Evolutionary conservation across 1,140 invertebrate genomes (phyloP).

Genomic region (Monomorium pharaonis): DNA sequence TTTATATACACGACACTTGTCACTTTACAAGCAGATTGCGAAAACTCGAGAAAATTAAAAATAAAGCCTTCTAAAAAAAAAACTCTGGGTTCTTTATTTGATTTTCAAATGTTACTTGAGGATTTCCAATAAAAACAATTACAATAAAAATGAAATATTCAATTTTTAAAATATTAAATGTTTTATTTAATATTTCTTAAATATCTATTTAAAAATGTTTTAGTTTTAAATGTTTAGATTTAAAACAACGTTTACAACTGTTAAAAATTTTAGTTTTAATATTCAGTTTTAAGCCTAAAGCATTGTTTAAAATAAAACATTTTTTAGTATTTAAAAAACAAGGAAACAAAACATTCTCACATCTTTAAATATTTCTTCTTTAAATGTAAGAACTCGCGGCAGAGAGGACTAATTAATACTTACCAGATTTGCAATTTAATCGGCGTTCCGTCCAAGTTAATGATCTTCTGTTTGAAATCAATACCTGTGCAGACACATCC

Average conservation of each 20-base stretch:
- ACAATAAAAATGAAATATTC: too few relatives aligned
- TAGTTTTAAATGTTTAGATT: too few relatives aligned
- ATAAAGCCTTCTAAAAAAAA: not conserved
- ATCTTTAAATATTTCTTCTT: too few relatives aligned
- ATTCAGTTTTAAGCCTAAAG: too few relatives aligned
- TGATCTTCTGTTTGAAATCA: slow-evolving; percentile 96
- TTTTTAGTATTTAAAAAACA: too few relatives aligned
- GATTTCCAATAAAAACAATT: not conserved
- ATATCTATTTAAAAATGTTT: too few relatives aligned
- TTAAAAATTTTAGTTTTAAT: too few relatives aligned
- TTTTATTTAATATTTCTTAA: too few relatives aligned
- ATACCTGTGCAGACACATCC: slow-evolving; percentile 88
- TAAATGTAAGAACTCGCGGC: not conserved
- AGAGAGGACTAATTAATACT: slow-evolving; percentile 78
- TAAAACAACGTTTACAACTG: too few relatives aligned
- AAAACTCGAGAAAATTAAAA: not conserved
- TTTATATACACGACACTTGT: not conserved
- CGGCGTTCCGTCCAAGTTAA: slow-evolving; percentile 93
- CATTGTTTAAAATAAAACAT: too few relatives aligned
- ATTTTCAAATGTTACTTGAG: not conserved
- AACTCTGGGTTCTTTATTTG: not conserved
- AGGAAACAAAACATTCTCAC: too few relatives aligned
- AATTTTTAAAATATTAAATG: too few relatives aligned
- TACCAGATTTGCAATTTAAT: slow-evolving; percentile 96
- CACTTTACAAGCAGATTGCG: not conserved